phyloP scores from a whole-genome alignment of 2,888 invertebrate genomes.

The Idaea straminata region DNA sequence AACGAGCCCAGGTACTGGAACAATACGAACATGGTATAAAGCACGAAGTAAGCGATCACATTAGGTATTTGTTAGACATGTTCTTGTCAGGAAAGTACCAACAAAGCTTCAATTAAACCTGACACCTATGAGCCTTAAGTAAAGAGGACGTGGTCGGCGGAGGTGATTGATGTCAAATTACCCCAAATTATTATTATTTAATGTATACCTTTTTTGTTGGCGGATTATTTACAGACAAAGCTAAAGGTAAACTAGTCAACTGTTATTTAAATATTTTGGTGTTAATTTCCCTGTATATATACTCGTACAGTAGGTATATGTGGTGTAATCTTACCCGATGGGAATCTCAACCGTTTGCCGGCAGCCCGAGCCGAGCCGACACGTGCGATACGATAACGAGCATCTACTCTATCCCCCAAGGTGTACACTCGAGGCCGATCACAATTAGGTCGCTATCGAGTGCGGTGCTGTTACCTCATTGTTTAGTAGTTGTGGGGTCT shows the following conservation, averaged over 20 bases:
- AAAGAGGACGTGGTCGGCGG: too few species aligned
- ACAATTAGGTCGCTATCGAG: background rate
- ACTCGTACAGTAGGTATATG: background rate
- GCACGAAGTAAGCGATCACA: background rate
- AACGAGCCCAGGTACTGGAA: slow-evolving; percentile 89
- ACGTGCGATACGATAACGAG: slow-evolving; percentile 5
- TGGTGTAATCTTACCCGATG: slow-evolving; percentile 15
- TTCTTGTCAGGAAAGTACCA: background rate
- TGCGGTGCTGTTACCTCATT: background rate
- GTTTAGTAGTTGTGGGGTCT: background rate
- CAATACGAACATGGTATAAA: slow-evolving; percentile 35
- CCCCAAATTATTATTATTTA: too few species aligned
- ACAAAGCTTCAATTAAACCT: too few species aligned
- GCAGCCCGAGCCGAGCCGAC: slow-evolving; percentile 6
- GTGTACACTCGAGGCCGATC: background rate
- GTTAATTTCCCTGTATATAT: too few species aligned
- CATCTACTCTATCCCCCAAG: background rate
- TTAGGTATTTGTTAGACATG: background rate
- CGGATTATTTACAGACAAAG: too few species aligned
- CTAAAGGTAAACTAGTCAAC: too few species aligned
- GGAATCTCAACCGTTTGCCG: too few species aligned
- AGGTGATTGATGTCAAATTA: too few species aligned
- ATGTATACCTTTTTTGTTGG: too few species aligned
- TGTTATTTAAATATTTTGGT: too few species aligned
- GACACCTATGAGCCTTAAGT: too few species aligned